Evolutionary conservation across 2,797 vertebrate genomes (phyloP).

Genomic region (Monodelphis domestica): DNA sequence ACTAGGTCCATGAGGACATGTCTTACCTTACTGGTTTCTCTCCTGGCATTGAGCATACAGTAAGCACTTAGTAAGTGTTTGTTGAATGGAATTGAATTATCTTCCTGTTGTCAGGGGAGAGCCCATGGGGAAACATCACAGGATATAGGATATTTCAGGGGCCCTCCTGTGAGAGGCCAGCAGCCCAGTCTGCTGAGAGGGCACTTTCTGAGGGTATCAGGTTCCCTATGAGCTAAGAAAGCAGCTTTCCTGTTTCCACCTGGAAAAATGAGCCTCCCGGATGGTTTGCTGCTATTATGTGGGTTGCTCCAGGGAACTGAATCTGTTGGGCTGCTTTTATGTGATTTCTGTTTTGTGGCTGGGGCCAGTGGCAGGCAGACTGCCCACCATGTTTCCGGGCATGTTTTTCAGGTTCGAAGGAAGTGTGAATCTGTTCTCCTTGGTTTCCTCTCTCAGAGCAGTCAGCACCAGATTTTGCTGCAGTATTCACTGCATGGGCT

Average conservation of each 20-base stretch:
- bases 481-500: conserved; percentile 65
- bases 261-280: conserved; percentile 26
- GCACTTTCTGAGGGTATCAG: conserved; percentile 19
- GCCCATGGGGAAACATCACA: not conserved
- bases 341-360: conserved; percentile 1
- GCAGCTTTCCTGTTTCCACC: conserved; percentile 53
- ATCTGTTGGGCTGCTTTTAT: conserved; percentile 19
- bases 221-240: conserved; percentile 50
- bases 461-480: conserved; percentile 76
- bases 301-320: conserved; percentile 47
- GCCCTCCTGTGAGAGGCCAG: conserved; percentile 33
- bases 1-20: not conserved
- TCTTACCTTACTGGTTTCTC: not conserved
- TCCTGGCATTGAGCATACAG: not conserved
- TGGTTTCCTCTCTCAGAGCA: not conserved
- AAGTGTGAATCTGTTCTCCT: not conserved
- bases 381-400: conserved; percentile 33
- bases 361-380: conserved; percentile 28
- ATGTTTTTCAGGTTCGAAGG: conserved; percentile 25
- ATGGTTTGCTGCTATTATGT: conserved; percentile 15
- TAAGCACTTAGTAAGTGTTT: not conserved
- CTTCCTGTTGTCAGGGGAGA: conserved; percentile 15
- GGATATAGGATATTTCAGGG: not conserved
- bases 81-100: conserved; percentile 24
- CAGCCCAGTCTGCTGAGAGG: conserved; percentile 49